A percentile compares a stretch with the other conserved stretches of the same genome.
Conservation (phyloP, 2,797 vertebrate species). For the Coccyzus lansbergi region DNA sequence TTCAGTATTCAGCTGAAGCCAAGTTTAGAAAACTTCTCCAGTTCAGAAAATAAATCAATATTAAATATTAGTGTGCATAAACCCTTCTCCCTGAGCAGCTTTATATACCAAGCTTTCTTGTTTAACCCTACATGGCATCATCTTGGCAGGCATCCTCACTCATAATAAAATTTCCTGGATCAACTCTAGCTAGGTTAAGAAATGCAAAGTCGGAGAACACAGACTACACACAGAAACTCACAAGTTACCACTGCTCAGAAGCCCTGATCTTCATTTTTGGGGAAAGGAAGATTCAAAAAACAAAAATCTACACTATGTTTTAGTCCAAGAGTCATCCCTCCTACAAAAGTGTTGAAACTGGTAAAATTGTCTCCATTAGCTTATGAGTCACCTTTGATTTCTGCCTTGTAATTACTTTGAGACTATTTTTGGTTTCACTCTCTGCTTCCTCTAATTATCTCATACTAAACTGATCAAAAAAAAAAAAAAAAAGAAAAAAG, state of each 20-base stretch:
- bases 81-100: neutral
- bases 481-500: fast-evolving
- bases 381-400: constrained; percentile 20
- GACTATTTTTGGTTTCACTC: neutral
- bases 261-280: constrained; percentile 2
- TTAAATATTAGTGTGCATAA: neutral
- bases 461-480: neutral
- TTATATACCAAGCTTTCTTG: neutral
- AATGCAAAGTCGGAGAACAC: constrained; percentile 18
- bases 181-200: neutral
- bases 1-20: neutral
- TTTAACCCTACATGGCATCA: constrained; percentile 33
- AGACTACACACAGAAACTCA: neutral
- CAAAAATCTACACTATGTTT: neutral
- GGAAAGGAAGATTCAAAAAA: neutral
- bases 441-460: neutral
- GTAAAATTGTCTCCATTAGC: neutral
- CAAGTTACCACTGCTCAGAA: neutral
- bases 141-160: neutral
- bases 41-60: neutral
- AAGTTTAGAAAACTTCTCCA: neutral
- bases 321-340: neutral
- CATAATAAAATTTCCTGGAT: constrained; percentile 11
- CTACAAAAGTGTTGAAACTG: constrained; percentile 6
- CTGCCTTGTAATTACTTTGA: neutral